Conservation (phyloP, 2,888 invertebrate species). For the Acanthosepion lycidas region DNA sequence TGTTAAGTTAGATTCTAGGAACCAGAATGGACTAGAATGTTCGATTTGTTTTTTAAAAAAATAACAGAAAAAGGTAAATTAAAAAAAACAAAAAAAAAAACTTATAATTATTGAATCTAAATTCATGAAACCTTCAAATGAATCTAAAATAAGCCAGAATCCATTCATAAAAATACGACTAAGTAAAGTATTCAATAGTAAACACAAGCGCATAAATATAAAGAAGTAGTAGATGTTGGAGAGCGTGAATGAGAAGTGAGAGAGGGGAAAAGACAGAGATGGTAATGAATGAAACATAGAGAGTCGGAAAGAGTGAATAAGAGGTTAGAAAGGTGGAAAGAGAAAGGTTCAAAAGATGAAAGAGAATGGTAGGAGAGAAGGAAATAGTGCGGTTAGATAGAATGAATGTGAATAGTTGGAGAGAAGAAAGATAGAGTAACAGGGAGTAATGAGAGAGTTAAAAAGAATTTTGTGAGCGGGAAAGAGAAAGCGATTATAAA, state of each 20-base stretch:
- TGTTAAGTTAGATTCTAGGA: background rate
- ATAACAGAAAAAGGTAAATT: background rate
- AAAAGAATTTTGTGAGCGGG: too few relatives aligned
- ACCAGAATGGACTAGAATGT: background rate
- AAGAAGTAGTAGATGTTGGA: too few relatives aligned
- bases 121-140: background rate
- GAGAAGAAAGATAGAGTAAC: too few relatives aligned
- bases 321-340: background rate
- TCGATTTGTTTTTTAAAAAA: background rate
- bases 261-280: fast-evolving
- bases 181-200: background rate
- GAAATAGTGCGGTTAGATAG: too few relatives aligned
- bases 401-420: too few relatives aligned
- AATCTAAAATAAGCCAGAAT: background rate
- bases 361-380: too few relatives aligned
- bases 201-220: background rate
- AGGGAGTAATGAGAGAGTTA: too few relatives aligned
- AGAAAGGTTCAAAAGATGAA: background rate
- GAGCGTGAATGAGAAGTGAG: too few relatives aligned
- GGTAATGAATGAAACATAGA: background rate
- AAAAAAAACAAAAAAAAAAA: background rate
- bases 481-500: too few relatives aligned
- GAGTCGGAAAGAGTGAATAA: too few relatives aligned
- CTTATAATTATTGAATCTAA: slow-evolving; percentile 8
- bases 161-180: background rate